These are phyloP conservation scores for Porites cylindrica DNA, from an alignment of 92 coral and sea anemone genomes.

Conservation along the genomic window DNA sequence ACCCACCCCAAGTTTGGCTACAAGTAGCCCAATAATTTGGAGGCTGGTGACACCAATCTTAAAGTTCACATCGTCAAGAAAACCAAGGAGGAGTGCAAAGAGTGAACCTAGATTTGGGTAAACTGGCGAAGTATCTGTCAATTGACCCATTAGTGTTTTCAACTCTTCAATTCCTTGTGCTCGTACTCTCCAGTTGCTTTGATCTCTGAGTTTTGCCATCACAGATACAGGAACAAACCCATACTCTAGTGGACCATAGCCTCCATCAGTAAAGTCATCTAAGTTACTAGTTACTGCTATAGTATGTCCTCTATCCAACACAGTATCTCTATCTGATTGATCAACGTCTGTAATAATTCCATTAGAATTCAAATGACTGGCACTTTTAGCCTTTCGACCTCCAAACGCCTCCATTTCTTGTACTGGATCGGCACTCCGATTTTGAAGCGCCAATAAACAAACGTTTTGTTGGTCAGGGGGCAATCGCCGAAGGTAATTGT, in stretches of 20 bases:
- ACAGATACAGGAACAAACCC: conserved; percentile 90
- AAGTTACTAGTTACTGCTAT: conserved; percentile 75
- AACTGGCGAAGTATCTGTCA: conserved; percentile 74
- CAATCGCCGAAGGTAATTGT: conserved; percentile 83
- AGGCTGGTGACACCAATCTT: conserved; percentile 95
- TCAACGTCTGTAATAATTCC: conserved; percentile 73
- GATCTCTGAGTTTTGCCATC: conserved; percentile 87
- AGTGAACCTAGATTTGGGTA: conserved; percentile 88
- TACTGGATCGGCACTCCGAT: conserved; percentile 66
- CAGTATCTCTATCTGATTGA: conserved; percentile 67
- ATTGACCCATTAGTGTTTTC: conserved; percentile 82
- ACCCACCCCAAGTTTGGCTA: conserved; percentile 81
- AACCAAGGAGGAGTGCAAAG: conserved; percentile 83
- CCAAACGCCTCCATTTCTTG: conserved; percentile 73
- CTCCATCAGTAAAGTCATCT: conserved; percentile 43
- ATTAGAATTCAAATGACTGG: conserved; percentile 83
- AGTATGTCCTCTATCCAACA: conserved; percentile 88
- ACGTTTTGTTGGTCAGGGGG: conserved; percentile 78
- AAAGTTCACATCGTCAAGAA: conserved; percentile 92
- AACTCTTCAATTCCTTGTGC: conserved; percentile 97
- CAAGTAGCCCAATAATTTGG: conserved; percentile 86
- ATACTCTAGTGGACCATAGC: conserved; percentile 67
- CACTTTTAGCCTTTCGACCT: conserved; percentile 94
- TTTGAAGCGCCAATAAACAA: conserved; percentile 78
- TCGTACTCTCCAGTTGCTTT: conserved; percentile 91